A percentile compares a stretch with the other conserved stretches of the same genome.
Evolutionary conservation across 35 echinoderm and acorn worm species (phyloP).

Genomic region (Holothuria glaberrima): DNA sequence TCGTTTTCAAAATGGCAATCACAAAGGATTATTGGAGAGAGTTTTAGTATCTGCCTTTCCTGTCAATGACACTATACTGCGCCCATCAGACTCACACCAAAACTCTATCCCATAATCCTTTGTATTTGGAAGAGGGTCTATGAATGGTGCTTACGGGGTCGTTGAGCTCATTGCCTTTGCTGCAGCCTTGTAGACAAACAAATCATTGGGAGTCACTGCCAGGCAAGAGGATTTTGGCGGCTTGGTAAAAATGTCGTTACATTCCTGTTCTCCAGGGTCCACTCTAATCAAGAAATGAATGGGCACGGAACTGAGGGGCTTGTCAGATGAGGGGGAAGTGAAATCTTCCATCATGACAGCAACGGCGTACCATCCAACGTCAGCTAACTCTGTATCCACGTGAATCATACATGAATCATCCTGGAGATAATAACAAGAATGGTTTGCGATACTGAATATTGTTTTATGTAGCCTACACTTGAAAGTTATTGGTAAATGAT

Average conservation of each 20-base stretch:
- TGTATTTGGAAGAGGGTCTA: too few relatives aligned
- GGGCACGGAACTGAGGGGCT: conserved; percentile 26
- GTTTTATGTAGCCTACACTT: too few relatives aligned
- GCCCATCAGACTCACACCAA: too few relatives aligned
- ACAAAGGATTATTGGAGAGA: too few relatives aligned
- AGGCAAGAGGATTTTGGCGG: background rate
- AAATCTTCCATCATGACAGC: conserved; percentile 51
- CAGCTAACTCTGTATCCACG: conserved; percentile 5
- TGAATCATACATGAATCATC: conserved; percentile 26
- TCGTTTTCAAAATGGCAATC: too few relatives aligned
- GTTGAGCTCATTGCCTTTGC: conserved; percentile 14
- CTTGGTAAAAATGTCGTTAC: conserved; percentile 22
- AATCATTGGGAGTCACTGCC: background rate
- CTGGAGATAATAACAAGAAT: background rate
- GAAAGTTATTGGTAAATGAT: too few relatives aligned
- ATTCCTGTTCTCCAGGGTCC: conserved; percentile 13
- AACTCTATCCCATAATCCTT: too few relatives aligned
- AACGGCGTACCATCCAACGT: conserved; percentile 48
- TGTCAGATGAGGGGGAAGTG: background rate
- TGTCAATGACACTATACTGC: too few relatives aligned
- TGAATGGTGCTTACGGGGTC: conserved; percentile 33
- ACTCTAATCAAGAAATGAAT: conserved; percentile 50
- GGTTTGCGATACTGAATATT: background rate
- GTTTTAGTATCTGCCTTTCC: too few relatives aligned
- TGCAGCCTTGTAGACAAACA: conserved; percentile 22